phyloP scores from a whole-genome alignment of 2,113 vertebrate species.

The Dunckerocampus dactyliophorus region DNA sequence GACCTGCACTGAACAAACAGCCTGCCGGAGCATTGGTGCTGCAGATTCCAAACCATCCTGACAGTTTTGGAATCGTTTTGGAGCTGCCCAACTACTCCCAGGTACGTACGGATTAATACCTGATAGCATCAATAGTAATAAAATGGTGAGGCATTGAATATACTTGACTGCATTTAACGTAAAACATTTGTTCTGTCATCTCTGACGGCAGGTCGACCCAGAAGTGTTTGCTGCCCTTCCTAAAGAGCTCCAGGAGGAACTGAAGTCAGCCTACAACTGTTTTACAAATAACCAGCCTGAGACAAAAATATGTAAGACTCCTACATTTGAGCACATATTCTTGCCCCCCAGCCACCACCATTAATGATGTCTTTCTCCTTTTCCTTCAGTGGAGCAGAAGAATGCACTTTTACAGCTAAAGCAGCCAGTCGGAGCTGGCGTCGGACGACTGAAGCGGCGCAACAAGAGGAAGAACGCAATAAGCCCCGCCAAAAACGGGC shows the following conservation, averaged over 20 bases:
- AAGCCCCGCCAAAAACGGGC: conserved; percentile 79
- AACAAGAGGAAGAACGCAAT: conserved; percentile 77
- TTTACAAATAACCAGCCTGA: conserved; percentile 70
- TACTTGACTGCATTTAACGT: neutral
- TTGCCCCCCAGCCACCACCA: neutral
- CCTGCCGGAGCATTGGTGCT: conserved; percentile 79
- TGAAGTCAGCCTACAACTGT: conserved; percentile 85
- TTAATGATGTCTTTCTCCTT: neutral
- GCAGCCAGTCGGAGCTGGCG: conserved; percentile 54
- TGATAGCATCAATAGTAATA: neutral
- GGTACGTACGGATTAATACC: conserved; percentile 61
- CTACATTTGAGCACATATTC: neutral
- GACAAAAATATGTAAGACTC: conserved; percentile 45
- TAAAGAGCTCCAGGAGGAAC: conserved; percentile 88
- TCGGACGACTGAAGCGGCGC: conserved; percentile 78
- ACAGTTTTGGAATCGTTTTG: conserved; percentile 82
- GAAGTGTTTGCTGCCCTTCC: conserved; percentile 94
- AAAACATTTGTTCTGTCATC: neutral
- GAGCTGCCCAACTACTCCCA: conserved; percentile 93
- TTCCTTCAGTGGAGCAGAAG: conserved; percentile 73
- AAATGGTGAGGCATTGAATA: neutral
- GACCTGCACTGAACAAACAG: conserved; percentile 47
- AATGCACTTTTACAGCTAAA: conserved; percentile 82
- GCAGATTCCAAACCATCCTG: conserved; percentile 84
- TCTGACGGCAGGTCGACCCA: conserved; percentile 83